phyloP scores from a whole-genome alignment of 1,140 invertebrate species.

The Sitophilus oryzae region DNA sequence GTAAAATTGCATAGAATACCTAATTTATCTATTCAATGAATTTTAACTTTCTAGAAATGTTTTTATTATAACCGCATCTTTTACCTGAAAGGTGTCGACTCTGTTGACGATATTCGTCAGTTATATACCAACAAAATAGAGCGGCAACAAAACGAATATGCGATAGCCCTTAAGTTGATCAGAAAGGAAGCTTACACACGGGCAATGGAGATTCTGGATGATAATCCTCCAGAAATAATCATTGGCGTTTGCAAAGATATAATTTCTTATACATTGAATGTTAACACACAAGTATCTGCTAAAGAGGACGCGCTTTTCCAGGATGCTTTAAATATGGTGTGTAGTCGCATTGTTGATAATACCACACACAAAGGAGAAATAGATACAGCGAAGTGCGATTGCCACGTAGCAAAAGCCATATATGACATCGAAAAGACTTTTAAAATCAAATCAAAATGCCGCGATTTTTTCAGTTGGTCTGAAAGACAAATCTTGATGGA shows the following conservation, averaged over 20 bases:
- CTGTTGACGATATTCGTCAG: slow-evolving; percentile 29
- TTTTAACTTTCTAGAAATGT: slow-evolving; percentile 24
- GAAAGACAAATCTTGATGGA: neutral
- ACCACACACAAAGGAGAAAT: neutral
- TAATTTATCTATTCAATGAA: neutral
- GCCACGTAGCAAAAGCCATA: neutral
- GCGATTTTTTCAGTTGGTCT: neutral
- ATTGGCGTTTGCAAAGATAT: neutral
- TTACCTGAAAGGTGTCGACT: slow-evolving; percentile 25
- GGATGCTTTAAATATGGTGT: neutral
- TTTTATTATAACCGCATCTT: slow-evolving; percentile 27
- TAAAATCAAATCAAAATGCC: neutral
- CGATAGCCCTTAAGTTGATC: neutral
- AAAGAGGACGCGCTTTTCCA: neutral
- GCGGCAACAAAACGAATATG: slow-evolving; percentile 13
- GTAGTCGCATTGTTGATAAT: neutral
- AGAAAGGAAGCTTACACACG: neutral
- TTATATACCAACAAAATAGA: slow-evolving; percentile 23
- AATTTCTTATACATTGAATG: neutral
- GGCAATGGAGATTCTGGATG: neutral
- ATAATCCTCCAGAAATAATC: neutral
- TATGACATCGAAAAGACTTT: slow-evolving; percentile 2
- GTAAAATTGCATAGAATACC: neutral
- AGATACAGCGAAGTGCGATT: slow-evolving; percentile 12
- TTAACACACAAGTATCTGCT: neutral